Evolutionary conservation across 2,797 vertebrate species (phyloP), one percentile per base, ranked within the genome.

Genomic region (Spondyliosoma cantharus): DNA sequence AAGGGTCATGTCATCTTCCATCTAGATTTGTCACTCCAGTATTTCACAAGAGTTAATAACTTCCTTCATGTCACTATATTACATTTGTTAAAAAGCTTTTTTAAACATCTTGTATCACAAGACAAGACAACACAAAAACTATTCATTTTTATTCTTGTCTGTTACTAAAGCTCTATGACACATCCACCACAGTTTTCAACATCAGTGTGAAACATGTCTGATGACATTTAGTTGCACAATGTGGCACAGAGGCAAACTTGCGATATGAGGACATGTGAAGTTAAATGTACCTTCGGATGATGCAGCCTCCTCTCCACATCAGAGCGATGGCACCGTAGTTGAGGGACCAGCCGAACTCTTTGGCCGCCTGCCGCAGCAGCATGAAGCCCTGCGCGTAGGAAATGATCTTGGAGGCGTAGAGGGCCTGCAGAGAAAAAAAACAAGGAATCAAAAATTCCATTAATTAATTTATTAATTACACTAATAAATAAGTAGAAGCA

Each of bases 231-330:
- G 45, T 84, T 87, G 62, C 84, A 79, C 79, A 89, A 85, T 46
- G n/a, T 32, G 0, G 25, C 50, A 43, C 22, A 65, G 81, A 84
- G 32, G 78, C 67, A 85, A 82, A 49, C 65, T 1, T 27, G 15
- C 7, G 45, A 53, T 43, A n/a, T 76, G 56, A 64, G 37, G 59
- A 83, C 66, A 73, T 22, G 12, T 0, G 0, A 43, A 25, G 27
- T 37, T n/a, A 62, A 29, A 43, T 0, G 24, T 74, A 98, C 98
- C 98, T 99, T 62, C 98, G 93, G 88, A 99, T 99, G 88, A 99
- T 99, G 93, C 98, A 99, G 87, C 98, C 98, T 46, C 98, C 98
- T 81, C 98, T 92, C 98, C 98, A 99, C 98, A 99, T 99, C 74
- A 99, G 93, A 17, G 98, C 98, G 13, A 99, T 99, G n/a, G 90